A percentile compares a stretch with the other conserved stretches of the same genome.
Conservation (phyloP, 2,797 vertebrate species). For the Melanitta fusca region DNA sequence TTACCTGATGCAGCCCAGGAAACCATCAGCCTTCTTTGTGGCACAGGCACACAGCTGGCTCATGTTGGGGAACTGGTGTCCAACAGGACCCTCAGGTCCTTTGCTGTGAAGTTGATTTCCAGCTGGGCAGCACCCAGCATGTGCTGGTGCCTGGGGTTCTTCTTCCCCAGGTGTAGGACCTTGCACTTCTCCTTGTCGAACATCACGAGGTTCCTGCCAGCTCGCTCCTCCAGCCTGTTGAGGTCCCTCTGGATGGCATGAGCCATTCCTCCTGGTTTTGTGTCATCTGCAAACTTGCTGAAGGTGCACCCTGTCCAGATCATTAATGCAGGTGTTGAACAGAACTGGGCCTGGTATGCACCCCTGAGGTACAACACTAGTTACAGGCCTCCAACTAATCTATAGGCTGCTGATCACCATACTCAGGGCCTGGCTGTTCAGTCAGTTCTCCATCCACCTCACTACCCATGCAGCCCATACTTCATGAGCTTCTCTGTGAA, state of each 20-base stretch:
- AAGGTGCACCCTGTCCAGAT: not conserved
- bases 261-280: not conserved
- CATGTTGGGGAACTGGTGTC: not conserved
- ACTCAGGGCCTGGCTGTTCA: too few species aligned
- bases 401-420: accelerated
- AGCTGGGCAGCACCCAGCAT: not conserved
- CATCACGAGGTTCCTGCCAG: not conserved
- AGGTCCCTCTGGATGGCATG: not conserved
- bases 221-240: not conserved
- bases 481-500: not conserved
- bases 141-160: not conserved
- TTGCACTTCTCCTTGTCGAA: not conserved
- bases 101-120: not conserved
- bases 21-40: not conserved
- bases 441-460: not conserved
- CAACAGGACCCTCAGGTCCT: not conserved
- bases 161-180: not conserved
- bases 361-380: not conserved
- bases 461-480: not conserved
- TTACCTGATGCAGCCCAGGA: too few species aligned
- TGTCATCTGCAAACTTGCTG: too few species aligned
- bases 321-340: not conserved
- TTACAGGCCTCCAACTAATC: not conserved
- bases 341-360: not conserved
- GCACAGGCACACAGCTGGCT: not conserved